Evolutionary conservation across 2,113 vertebrate genomes (phyloP), one percentile per base, ranked within the genome.

Genomic region (Butorides virescens): DNA sequence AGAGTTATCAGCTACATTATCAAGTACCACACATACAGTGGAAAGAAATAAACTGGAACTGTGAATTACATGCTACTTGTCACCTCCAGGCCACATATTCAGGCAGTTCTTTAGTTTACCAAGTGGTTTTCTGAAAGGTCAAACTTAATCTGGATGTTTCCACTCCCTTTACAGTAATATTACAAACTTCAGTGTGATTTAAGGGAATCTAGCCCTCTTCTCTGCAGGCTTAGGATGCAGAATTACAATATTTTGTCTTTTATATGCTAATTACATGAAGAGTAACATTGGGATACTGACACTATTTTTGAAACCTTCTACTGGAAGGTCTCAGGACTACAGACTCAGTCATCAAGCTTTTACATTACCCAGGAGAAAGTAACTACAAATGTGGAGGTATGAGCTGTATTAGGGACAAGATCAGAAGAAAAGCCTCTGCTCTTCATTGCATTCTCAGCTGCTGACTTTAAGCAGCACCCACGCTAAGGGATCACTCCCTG

Each of bases 41-140:
- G 29, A 86, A 95, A 90, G 72, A 91, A 94, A 88, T 61, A 88
- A 93, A 94, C 46, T 23, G 36, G 30, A 91, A 53, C n/a, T 76
- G 36, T 83, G 72, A 91, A 79, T 50, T 71, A 44, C 25, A 53
- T 53, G 42, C 61, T 86, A 47, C 50, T 61, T 92, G 36, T 86
- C 58, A 91, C 17, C 22, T 71, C 53, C 30, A 88, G 63, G 49
- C 53, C 92, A 56, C 1, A 3, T 70, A 81, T 53, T 87, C 39
- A 73, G 72, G 39, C 42, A 59, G 37, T 66, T 73, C 63, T 92
- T 94, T 30, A 86, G 63, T 9, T 80, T 88, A 52, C 22, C 37
- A 30, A 34, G 32, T 81, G 32, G 19, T 66, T 86, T 86, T 73
- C 59, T 58, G 63, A 92, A 86, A 82, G 52, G 59, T 72, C 87